Evolutionary conservation across 2,113 vertebrate genomes (phyloP), one percentile per base, ranked within the genome.

Genomic region (Apteryx mantelli): DNA sequence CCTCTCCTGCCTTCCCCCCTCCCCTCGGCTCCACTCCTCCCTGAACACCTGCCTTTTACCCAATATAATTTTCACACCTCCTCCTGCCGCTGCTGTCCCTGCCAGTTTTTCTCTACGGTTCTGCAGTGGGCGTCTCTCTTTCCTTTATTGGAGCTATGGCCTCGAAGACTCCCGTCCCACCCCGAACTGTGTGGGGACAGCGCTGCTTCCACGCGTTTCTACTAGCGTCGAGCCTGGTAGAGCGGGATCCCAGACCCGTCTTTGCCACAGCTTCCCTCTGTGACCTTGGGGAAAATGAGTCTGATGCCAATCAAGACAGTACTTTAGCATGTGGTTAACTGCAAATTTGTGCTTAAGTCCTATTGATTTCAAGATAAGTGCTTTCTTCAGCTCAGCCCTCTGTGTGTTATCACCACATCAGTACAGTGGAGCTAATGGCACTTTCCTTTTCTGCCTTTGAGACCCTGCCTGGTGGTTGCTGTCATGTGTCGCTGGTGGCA

Each of bases 41-140:
- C 89, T 1, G 40, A 91, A 75, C 85, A 93, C 90, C 94, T 92
- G 93, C 89, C 93, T 97, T 96, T 95, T 91, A 93, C 96, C 94
- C 95, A 96, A 93, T 95, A 96, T 95, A 81, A 97, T 98, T 97
- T 97, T 97, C 95, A 97, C 95, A 91, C 93, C 89, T 94, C 94
- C 83, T 91, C 77, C 85, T 85, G 53, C 63, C 15, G 13, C 89
- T 96, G 74, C 91, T 53, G 6, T 94, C 96, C 86, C 19, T 84
- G 38, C 94, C 66, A 28, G 92, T 88, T 69, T 86, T 13, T 50
- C 86, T 89, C 74, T 5, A 32, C 75, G 89, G 32, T 73, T 36
- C 66, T 75, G 55, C 82, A 50, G 50, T 42, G 63, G 53, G 63
- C 78, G 92, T 70, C 78, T 56, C 78, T 56, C 56, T 70, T 89